Conservation (phyloP, 2,888 invertebrate species). For the Camponotus fellah region DNA sequence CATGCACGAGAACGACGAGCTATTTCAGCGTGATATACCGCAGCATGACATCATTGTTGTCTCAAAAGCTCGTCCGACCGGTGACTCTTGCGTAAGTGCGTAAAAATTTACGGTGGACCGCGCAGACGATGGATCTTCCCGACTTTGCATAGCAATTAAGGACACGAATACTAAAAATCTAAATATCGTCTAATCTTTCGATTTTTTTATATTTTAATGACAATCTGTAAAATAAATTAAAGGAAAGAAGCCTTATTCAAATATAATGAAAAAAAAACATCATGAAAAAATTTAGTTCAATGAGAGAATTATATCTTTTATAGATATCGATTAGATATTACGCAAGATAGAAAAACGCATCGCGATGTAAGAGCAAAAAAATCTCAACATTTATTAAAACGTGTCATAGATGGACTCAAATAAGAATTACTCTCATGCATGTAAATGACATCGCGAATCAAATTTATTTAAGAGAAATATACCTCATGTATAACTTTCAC, state of each 20-base stretch:
- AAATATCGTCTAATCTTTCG: not conserved
- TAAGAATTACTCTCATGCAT: slow-evolving; percentile 15
- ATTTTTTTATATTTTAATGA: not conserved
- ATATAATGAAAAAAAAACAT: not conserved
- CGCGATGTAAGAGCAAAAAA: not conserved
- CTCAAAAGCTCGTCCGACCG: slow-evolving; percentile 68
- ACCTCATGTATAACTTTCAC: slow-evolving; percentile 37
- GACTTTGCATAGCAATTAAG: slow-evolving; percentile 1
- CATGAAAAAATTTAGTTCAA: not conserved
- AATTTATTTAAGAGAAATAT: slow-evolving; percentile 26
- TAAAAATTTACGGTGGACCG: slow-evolving; percentile 62
- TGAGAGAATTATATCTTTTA: not conserved
- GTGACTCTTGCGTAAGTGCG: slow-evolving; percentile 71
- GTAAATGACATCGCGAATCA: slow-evolving; percentile 38
- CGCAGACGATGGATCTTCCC: not conserved
- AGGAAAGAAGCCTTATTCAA: not conserved
- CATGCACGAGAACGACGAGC: slow-evolving; percentile 59
- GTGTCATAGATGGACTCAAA: slow-evolving; percentile 21
- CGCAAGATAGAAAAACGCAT: not conserved
- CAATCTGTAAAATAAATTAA: not conserved
- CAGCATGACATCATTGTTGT: slow-evolving; percentile 69
- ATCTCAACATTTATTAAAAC: slow-evolving; percentile 17
- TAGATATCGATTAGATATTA: not conserved
- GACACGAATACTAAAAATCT: not conserved
- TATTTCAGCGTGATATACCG: slow-evolving; percentile 49